Evolutionary conservation across 1,140 invertebrate genomes (phyloP), one percentile per base, ranked within the genome.

Genomic region (Frieseomelitta varia): DNA sequence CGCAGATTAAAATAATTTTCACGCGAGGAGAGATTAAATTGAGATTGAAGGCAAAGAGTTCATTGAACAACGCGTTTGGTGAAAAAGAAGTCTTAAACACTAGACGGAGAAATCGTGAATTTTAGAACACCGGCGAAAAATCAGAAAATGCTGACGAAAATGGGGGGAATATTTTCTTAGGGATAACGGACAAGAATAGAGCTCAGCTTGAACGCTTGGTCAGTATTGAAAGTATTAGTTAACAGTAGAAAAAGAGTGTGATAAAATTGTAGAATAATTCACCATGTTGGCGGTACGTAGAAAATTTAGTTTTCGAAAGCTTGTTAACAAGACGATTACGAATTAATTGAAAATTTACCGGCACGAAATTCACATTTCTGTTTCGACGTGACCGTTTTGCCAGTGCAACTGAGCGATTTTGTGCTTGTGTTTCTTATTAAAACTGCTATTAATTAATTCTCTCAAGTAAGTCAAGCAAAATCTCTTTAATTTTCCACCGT

Each of bases 311-410:
- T 47, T 55, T 58, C 17, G 51, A 79, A 34, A 68, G 27, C 34
- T 30, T 27, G 58, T 77, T 77, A 51, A n/a, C 15, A 21, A 58
- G 73, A 47, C 24, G 15, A 17, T 34, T 17, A 30, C 27, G 34
- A 14, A 27, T 79, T 47, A 55, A 79, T 71, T 69, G 65, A 69
- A 71, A 72, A 51, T 72, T 27, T 3, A 56, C 11, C 21, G 65
- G 56, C 56, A 56, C 24, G 6, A 4, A 11, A 24, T 6, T 56
- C 21, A 0, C 17, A 3, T n/a, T 55, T 12, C 34, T 69, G 11
- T n/a, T 51, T 11, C 11, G 10, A 39, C 15, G 8, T 11, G 47
- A 2, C 11, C 68, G 15, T 27, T 76, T 61, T 19, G 14, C 2
- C 3, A 21, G 11, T 56, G 15, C 17, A 34, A 67, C 15, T 11